Conservation (phyloP, 2,888 invertebrate genomes). For the Endotricha flammealis region DNA sequence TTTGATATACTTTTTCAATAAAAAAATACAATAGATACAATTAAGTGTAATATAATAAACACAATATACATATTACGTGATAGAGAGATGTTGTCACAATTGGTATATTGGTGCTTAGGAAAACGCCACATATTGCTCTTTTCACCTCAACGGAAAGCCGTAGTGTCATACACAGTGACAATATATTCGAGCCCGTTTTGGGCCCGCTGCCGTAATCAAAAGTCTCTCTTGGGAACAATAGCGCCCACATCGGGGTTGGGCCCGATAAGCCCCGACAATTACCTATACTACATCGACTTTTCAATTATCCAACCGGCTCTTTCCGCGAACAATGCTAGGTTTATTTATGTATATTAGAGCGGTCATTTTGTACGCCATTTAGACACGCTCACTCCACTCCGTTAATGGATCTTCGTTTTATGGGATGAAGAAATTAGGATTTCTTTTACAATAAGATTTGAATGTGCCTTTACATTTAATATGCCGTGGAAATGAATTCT, state of each 20-base stretch:
- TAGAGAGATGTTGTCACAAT: neutral
- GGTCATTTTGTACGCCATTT: constrained; percentile 69
- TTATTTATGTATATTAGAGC: constrained; percentile 75
- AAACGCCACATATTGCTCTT: constrained; percentile 46
- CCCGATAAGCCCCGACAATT: constrained; percentile 76
- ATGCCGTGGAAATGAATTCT: too few species aligned
- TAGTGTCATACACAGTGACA: constrained; percentile 73
- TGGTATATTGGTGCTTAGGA: constrained; percentile 15
- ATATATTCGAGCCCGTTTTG: constrained; percentile 64
- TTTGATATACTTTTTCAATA: too few species aligned
- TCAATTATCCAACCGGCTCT: constrained; percentile 73
- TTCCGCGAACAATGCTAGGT: constrained; percentile 69
- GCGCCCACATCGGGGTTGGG: constrained; percentile 72
- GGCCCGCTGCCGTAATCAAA: constrained; percentile 69
- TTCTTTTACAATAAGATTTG: constrained; percentile 6
- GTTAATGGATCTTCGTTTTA: constrained; percentile 31
- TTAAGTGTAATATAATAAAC: too few species aligned
- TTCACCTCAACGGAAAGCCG: constrained; percentile 64
- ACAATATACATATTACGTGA: too few species aligned
- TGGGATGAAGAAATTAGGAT: constrained; percentile 9
- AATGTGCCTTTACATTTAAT: too few species aligned
- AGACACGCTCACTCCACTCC: constrained; percentile 41
- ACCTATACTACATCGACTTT: constrained; percentile 78
- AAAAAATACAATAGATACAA: too few species aligned
- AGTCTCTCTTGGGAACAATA: constrained; percentile 75